phyloP scores from a whole-genome alignment of 2,888 invertebrate genomes.

The Abrostola triplasia region DNA sequence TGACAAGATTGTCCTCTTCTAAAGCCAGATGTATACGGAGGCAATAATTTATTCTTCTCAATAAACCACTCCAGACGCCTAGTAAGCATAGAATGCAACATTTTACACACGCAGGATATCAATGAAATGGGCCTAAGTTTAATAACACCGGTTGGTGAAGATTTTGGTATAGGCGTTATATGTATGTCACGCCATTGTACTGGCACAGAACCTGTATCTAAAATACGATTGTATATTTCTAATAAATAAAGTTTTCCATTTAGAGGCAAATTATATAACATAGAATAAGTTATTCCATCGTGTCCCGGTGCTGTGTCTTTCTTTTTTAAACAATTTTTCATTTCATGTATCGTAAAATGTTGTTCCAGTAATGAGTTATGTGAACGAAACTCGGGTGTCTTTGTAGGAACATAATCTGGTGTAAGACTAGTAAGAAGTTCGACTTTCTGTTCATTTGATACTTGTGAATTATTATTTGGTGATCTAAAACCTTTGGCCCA shows the following conservation, averaged over 20 bases:
- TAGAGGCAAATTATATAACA: not conserved
- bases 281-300: not conserved
- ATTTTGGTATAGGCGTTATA: not conserved
- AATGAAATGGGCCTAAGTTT: not conserved
- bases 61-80: not conserved
- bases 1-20: not conserved
- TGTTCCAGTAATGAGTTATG: not conserved
- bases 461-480: not conserved
- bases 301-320: not conserved
- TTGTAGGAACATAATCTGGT: not conserved
- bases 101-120: constrained; percentile 1
- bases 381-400: not conserved
- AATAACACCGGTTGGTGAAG: not conserved
- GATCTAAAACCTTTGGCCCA: not conserved
- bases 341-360: not conserved
- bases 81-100: not conserved
- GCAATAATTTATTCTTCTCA: not conserved
- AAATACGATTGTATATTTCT: not conserved
- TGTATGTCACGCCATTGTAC: not conserved
- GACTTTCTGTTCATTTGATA: not conserved
- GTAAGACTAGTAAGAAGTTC: not conserved
- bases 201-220: not conserved
- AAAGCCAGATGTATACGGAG: not conserved
- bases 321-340: not conserved
- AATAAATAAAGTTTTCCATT: not conserved